Evolutionary conservation across 1,140 invertebrate species (phyloP), one percentile per base, ranked within the genome.

Genomic region (Listronotus oregonensis): DNA sequence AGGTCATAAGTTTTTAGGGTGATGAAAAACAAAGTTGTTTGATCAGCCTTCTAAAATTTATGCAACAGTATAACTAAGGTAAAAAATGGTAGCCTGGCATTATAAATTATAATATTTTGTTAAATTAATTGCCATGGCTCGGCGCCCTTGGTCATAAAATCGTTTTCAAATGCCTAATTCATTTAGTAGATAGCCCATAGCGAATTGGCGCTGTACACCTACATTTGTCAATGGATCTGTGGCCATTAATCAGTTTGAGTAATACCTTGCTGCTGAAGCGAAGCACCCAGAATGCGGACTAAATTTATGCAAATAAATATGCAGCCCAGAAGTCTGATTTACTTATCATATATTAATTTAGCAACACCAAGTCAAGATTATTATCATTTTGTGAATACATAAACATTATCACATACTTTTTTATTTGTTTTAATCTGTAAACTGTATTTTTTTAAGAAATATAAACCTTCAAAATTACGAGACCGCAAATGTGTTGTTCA

Each of bases 201-300:
- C 64, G 64, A 55, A 66, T 66, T 66, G 64, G 63, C 64, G 50
- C 50, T 66, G 58, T 66, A 61, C 57, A 66, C 64, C 64, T 61
- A 66, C 64, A 66, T 66, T 66, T 66, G 57, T 66, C 64, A 66
- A 66, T 66, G 57, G 58, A 66, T 60, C 57, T 55, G 31, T 15
- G 51, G 49, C 56, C 57, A 66, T 66, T 66, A 66, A 66, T 66
- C 64, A 66, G 64, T 66, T 66, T 66, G 64, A 66, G 57, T 66
- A 66, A 66, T 66, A 61, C 58, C 64, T 60, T 66, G 51, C 58
- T n/a, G 57, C 31, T n/a, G 46, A 34, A 60, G 46, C 57, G 46
- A 46, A 60, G 21, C 57, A 46, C 27, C 46, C 14, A 44, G 49
- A 60, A 39, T 27, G 32, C 49, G 31, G n/a, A 51, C 59, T 43